Base-by-base conservation (phyloP, 2,888 invertebrate genomes). In the Terebella lapidaria region DNA sequence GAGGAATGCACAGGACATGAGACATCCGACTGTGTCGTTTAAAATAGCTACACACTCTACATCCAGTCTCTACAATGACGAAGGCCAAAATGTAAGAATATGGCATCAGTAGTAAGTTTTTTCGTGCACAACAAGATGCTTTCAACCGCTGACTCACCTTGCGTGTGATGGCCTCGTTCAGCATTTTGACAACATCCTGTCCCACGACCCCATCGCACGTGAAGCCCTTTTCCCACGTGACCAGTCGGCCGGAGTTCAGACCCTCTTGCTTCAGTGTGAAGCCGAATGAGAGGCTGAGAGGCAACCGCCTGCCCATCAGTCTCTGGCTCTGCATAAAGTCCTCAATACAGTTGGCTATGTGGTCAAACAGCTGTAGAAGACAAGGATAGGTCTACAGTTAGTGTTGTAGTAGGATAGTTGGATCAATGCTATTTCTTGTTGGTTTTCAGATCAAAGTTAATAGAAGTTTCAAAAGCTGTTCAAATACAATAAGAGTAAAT, bases 1-100 rank as follows among this genome's bases (percentile, higher is more conserved):
- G 84, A 91, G 91, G 89, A 94, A 94, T 75, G 96, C 96, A 84
- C 95, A 95, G 62, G 96, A 94, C 94, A 97, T 96, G 75, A 97
- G 85, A 52, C 95, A 94, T 63, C 96, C 96, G 63, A 94, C 94
- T 55, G 96, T 97, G 83, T 97, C 96, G 81, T 96, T 96, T 74
- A 97, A 85, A 74, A 97, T 89, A 72, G 94, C 96, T 80, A 91
- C 90, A 67, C 96, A 89, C 80, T 92, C 89, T 78, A 96, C 93
- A 81, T 91, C 88, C 15, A 49, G 49, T 5, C 22, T 24, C 49
- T 49, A 5, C n/a, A 49, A 49, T 5, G 42, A n/a, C 10, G 42
- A 35, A 35, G 42, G n/a, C 10, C 10, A n/a, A n/a, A n/a, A n/a
- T n/a, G n/a, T n/a, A n/a, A n/a, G n/a, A n/a, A n/a, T n/a, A n/a